phyloP scores from a whole-genome alignment of 2,113 vertebrate genomes.

The Ciconia maguari region DNA sequence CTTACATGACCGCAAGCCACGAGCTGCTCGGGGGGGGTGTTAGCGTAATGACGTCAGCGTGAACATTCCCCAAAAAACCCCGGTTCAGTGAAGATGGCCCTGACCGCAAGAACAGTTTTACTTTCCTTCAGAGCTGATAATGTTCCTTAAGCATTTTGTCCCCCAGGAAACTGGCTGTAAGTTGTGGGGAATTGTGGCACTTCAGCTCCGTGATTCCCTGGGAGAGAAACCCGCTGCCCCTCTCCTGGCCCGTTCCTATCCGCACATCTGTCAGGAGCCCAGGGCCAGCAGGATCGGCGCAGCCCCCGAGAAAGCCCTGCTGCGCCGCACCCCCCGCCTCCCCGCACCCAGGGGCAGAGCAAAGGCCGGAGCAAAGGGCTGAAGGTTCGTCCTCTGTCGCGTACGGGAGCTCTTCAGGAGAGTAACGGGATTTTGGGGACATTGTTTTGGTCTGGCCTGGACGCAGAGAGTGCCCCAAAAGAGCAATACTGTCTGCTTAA shows the following conservation, averaged over 20 bases:
- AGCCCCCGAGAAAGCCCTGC: too few relatives aligned
- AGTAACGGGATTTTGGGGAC: neutral
- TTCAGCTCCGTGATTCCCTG: neutral
- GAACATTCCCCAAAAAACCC: too few relatives aligned
- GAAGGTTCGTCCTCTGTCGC: neutral
- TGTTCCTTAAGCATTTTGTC: neutral
- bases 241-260: neutral
- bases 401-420: neutral
- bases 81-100: neutral
- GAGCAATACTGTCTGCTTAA: neutral
- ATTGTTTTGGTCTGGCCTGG: neutral
- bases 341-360: neutral
- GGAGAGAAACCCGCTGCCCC: neutral
- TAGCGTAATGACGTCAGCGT: fast-evolving
- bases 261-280: too few relatives aligned
- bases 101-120: too few relatives aligned
- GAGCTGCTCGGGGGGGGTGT: neutral
- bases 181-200: neutral
- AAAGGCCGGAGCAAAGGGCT: neutral
- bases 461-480: neutral
- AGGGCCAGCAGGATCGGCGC: neutral
- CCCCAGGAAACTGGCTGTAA: neutral
- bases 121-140: neutral
- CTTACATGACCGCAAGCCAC: neutral
- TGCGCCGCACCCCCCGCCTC: neutral